Evolutionary conservation across 2,888 invertebrate genomes (phyloP), one percentile per base, ranked within the genome.

Genomic region (Ophioninae sp.): DNA sequence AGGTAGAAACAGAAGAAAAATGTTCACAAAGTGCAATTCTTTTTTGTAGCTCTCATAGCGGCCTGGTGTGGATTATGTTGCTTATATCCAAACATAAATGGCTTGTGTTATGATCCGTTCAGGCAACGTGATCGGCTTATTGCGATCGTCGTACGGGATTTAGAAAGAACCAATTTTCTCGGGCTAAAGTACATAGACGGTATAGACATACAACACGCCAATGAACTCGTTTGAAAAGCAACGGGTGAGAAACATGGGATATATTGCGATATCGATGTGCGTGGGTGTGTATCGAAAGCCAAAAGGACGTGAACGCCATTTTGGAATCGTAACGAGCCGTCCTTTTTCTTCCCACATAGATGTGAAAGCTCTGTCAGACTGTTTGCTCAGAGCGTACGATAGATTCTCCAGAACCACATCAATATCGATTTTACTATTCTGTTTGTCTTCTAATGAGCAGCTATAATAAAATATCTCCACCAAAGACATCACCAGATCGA

Each of bases 111-210:
- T 63, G 73, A 56, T 80, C 68, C 61, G 59, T 69, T 30, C 10
- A 10, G 59, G 30, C 58, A 72, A 23, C 64, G 41, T 65, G 22
- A 56, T 41, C 64, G 30, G 44, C 59, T 41, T 58, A 79, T 41
- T 39, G 23, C 23, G 56, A 13, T 39, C 59, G 10, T 61, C 69
- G 17, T 51, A 51, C 51, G 30, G 65, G 65, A 72, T 79, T 79
- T 72, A 79, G 58, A 58, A 59, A 72, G 79, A 72, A 79, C 72
- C 79, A 72, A 79, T 79, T 79, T 79, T 72, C 64, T 64, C 56
- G 64, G 71, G 71, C 64, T 1, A 63, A 23, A 39, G 51, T 17
- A 51, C 51, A 51, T 17, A 51, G 13, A 51, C 51, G 51, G 17
- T 51, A 51, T 17, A 51, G 13, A 51, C 17, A 51, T 51, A 59